A percentile compares a stretch with the other conserved stretches of the same genome.
Conservation (phyloP, 2,797 vertebrate species). For the Phalanger gymnotis region DNA sequence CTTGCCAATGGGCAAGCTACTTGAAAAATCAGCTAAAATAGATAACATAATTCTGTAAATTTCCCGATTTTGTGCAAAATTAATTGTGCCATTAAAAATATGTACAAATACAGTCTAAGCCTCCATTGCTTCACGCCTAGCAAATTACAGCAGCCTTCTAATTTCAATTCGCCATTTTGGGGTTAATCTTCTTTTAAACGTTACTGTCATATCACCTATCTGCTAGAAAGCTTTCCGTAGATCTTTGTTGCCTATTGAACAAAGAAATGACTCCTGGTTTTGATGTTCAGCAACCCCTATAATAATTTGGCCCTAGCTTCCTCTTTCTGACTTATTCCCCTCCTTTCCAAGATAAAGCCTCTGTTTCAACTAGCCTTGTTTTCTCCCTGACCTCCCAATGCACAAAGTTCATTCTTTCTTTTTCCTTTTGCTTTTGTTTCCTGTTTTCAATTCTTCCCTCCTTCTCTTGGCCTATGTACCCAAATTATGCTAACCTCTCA, state of each 20-base stretch:
- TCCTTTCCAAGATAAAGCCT: not conserved
- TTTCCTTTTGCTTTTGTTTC: not conserved
- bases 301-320: not conserved
- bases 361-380: not conserved
- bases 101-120: not conserved
- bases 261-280: not conserved
- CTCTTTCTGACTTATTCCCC: not conserved
- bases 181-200: not conserved
- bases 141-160: not conserved
- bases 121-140: not conserved
- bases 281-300: not conserved
- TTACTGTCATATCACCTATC: not conserved
- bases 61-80: conserved; percentile 38
- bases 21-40: conserved; percentile 44
- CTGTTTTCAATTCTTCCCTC: not conserved
- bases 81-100: not conserved
- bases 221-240: not conserved
- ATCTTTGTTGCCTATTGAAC: not conserved
- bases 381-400: not conserved
- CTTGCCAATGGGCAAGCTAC: not conserved
- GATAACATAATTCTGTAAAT: conserved; percentile 57
- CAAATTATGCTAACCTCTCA: not conserved
- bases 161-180: not conserved
- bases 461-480: not conserved
- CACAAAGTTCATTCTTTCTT: not conserved